Conservation (phyloP, 2,113 vertebrate genomes). For the Vulpes ferrilata region DNA sequence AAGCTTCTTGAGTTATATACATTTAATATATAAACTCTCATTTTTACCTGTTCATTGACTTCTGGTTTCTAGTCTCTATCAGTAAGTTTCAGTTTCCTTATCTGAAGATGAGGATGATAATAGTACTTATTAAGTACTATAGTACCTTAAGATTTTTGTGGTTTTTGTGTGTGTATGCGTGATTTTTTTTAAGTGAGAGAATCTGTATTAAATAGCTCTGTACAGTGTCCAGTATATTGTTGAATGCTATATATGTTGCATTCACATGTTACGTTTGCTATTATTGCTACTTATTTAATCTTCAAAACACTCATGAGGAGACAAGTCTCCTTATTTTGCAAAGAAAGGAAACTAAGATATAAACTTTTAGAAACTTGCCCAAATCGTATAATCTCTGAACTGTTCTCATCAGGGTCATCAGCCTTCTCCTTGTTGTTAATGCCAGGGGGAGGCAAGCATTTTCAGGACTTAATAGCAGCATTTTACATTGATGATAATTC, state of each 20-base stretch:
- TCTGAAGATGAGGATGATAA: background rate
- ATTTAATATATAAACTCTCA: background rate
- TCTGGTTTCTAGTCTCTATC: background rate
- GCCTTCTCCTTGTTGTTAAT: background rate
- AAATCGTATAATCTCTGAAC: background rate
- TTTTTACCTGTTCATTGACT: background rate
- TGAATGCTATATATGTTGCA: background rate
- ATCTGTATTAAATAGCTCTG: background rate
- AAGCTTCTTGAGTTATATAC: background rate
- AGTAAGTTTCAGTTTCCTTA: background rate
- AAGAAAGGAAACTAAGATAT: slow-evolving; percentile 5
- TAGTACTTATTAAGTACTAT: background rate
- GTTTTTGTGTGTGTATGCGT: background rate
- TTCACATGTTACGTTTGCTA: background rate
- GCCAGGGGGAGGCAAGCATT: background rate
- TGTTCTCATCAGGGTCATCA: background rate
- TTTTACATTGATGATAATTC: background rate
- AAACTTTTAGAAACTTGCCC: slow-evolving; percentile 15
- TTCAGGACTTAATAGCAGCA: background rate
- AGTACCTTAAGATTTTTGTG: slow-evolving; percentile 8
- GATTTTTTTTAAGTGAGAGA: background rate
- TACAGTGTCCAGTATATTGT: background rate
- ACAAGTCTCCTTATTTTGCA: background rate
- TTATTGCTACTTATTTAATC: background rate
- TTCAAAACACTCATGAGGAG: background rate